These are phyloP conservation scores for Lepidurus packardi DNA, from an alignment of 1,140 invertebrate species.

Conservation along the genomic window DNA sequence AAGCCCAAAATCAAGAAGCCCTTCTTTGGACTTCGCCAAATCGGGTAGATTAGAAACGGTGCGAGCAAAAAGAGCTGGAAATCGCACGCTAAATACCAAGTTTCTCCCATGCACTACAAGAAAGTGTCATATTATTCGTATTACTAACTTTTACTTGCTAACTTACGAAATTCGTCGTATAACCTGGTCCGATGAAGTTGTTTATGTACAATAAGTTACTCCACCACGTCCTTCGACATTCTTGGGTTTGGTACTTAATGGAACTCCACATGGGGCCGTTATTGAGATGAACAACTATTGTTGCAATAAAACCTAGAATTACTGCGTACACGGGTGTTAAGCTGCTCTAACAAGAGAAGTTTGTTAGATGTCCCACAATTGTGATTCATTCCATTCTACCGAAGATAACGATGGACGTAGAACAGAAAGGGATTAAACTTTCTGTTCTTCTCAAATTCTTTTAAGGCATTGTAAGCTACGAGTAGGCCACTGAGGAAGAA, in stretches of 20 bases:
- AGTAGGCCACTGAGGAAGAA: slow-evolving; percentile 62
- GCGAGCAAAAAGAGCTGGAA: slow-evolving; percentile 26
- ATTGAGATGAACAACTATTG: slow-evolving; percentile 59
- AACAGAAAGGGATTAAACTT: slow-evolving; percentile 57
- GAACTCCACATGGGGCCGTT: slow-evolving; percentile 62
- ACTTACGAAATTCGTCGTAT: neutral
- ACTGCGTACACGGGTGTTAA: slow-evolving; percentile 78
- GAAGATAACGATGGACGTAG: slow-evolving; percentile 46
- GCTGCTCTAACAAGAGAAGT: slow-evolving; percentile 44
- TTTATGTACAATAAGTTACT: slow-evolving; percentile 45
- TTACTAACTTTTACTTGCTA: neutral
- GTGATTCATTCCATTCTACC: slow-evolving; percentile 33
- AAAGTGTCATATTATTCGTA: neutral
- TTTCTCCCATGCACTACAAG: slow-evolving; percentile 11
- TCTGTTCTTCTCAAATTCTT: slow-evolving; percentile 59
- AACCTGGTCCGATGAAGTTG: slow-evolving; percentile 30
- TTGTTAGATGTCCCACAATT: neutral
- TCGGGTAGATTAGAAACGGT: slow-evolving; percentile 23
- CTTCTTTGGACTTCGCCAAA: slow-evolving; percentile 16
- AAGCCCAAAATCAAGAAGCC: neutral
- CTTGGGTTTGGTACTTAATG: slow-evolving; percentile 54
- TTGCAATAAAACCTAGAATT: slow-evolving; percentile 67
- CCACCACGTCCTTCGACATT: slow-evolving; percentile 55
- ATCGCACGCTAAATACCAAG: slow-evolving; percentile 29
- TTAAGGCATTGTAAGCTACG: slow-evolving; percentile 54